Base-by-base conservation (phyloP, 2,888 invertebrate genomes). In the Apamea sordens region DNA sequence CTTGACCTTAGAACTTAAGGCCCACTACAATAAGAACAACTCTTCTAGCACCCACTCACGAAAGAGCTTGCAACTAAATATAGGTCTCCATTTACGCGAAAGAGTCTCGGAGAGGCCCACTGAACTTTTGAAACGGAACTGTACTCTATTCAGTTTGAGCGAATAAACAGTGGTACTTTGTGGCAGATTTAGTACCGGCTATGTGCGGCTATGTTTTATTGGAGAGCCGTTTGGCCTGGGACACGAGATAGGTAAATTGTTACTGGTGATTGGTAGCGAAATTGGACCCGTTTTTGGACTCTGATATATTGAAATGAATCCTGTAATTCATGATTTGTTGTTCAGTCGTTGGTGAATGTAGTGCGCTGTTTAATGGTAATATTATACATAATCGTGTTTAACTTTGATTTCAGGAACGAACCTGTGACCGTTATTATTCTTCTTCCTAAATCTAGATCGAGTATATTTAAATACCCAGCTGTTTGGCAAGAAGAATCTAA, bases 11-110 rank as follows among this genome's bases (percentile, higher is more conserved):
- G 15, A 15, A 28, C 32, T 18, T n/a, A 59, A 75, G 44, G 18
- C n/a, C 28, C 24, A 73, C 10, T 1, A 36, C n/a, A n/a, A 13
- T 18, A 56, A 67, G n/a, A 11, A 50, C 18, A 10, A 4, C 64
- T 86, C 41, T 50, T 61, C 24, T 65, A 7, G 21, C 56, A 32
- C 10, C 15, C 18, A 24, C 68, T 76, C 13, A 21, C 50, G 6
- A 71, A 59, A 73, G 65, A 73, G 76, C n/a, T 65, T 63, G 47
- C 18, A 44, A 75, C 90, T 93, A 91, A 94, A 94, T 94, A 93
- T 94, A 93, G 93, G 91, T 87, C 90, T 88, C 90, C 91, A 91
- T 94, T 93, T 92, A 92, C 88, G 88, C 86, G 89, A 92, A 90
- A 90, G 86, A 82, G 88, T 87, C 89, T 87, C 64, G 82, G 80